phyloP scores from a whole-genome alignment of 1,140 invertebrate genomes.

The Zaprionus taronus region DNA sequence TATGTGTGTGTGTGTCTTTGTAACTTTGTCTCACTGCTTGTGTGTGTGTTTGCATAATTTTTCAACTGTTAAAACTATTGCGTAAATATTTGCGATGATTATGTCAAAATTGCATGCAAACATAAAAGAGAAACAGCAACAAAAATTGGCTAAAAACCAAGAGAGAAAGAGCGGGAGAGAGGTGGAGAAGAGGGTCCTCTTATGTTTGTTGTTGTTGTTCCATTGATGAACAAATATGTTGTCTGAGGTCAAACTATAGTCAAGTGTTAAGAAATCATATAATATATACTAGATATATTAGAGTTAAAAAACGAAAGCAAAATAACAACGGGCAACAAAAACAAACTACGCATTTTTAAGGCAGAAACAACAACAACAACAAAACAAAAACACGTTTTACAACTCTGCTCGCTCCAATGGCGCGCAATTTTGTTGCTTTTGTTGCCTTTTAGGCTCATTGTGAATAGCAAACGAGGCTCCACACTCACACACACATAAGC shows the following conservation, averaged over 20 bases:
- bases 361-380: conserved; percentile 35
- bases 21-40: not conserved
- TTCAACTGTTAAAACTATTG: conserved; percentile 37
- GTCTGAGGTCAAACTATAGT: conserved; percentile 67
- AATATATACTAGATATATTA: conserved; percentile 9
- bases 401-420: conserved; percentile 63
- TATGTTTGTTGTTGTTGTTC: conserved; percentile 7
- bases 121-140: conserved; percentile 14
- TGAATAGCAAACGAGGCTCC: conserved; percentile 59
- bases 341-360: conserved; percentile 70
- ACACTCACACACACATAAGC: conserved; percentile 14
- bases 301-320: conserved; percentile 58
- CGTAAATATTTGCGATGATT: conserved; percentile 54
- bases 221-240: conserved; percentile 48
- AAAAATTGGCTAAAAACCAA: conserved; percentile 34
- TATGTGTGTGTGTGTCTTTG: conserved; percentile 12
- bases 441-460: conserved; percentile 53
- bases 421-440: conserved; percentile 68
- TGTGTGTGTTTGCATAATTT: conserved; percentile 46
- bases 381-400: conserved; percentile 81
- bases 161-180: not conserved
- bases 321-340: conserved; percentile 55
- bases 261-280: conserved; percentile 38
- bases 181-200: not conserved
- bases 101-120: conserved; percentile 50